Evolutionary conservation across 2,113 vertebrate genomes (phyloP).

Genomic region (Poicephalus meyeri): DNA sequence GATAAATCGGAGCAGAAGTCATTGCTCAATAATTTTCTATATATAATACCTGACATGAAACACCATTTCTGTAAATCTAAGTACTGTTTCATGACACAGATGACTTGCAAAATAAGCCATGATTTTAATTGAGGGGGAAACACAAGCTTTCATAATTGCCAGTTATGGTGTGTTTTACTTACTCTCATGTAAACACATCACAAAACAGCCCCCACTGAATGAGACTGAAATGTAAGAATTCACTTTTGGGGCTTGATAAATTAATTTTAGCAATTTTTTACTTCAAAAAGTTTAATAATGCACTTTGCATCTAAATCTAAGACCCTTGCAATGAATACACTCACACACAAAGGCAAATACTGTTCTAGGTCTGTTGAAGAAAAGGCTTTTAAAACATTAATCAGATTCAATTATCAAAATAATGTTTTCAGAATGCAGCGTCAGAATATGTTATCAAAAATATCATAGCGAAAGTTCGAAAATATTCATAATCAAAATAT

Average conservation of each 20-base stretch:
- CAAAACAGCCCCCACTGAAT: background rate
- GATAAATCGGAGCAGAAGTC: background rate
- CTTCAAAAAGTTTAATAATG: background rate
- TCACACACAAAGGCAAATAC: background rate
- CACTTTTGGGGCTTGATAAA: background rate
- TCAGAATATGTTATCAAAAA: no score
- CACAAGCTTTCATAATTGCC: background rate
- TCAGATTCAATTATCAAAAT: background rate
- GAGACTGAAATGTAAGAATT: background rate
- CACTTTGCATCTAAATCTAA: background rate
- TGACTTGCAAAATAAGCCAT: background rate
- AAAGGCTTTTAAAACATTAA: background rate
- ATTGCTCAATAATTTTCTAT: background rate
- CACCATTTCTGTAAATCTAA: background rate
- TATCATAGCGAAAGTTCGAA: no score
- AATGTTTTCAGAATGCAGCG: background rate
- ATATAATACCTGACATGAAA: background rate
- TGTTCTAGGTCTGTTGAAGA: background rate
- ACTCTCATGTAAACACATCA: background rate
- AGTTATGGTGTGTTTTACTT: background rate
- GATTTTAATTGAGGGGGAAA: background rate
- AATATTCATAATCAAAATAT: no score
- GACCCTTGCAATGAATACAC: background rate
- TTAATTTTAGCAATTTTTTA: background rate
- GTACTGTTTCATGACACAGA: background rate